Base-by-base conservation (phyloP, 2,113 vertebrate genomes). In the Typhlomys cinereus region DNA sequence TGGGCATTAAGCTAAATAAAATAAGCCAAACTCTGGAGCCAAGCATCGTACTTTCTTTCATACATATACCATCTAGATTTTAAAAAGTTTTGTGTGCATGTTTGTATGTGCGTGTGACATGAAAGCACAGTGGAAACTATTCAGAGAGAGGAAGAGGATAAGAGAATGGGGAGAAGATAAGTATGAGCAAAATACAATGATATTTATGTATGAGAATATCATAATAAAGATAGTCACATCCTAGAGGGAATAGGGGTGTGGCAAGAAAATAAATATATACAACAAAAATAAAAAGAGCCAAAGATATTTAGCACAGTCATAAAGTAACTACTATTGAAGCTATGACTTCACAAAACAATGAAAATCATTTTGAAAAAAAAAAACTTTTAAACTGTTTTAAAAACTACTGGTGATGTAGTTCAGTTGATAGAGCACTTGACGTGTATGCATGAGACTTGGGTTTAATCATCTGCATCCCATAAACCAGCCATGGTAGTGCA, bases 351-450 rank as follows among this genome's bases (percentile, higher is more conserved):
- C 64, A 88, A 82, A 88, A 27, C 25, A 64, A 18, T 87, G 48
- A 46, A 50, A 82, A 62, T 62, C 61, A 69, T 41, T 76, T 41
- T 81, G 36, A 70, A 94, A 82, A 70, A 17, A 41, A 70, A 94
- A 82, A 70, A 17, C 17, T 78, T 59, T 73, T 87, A 57, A 93
- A 83, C 79, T 20, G 61, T 36, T 75, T 88, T 71, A 41, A 88
- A 57, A 81, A 62, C 36, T 27, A 81, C 17, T 62, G 39, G 54
- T 15, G 13, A 57, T 8, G 13, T 18, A 62, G 18, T 17, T 0
- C 59, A 62, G 7, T 59, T 59, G 23, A 36, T 44, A 44, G 76
- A 41, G 20, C 44, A 57, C 76, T 61, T 61, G 54, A 5, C n/a
- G 39, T 11, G 54, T 5, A 29, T 18, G 36, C 76, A 80, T 13